phyloP scores from a whole-genome alignment of 2,113 vertebrate species.

The Panthera uncia region DNA sequence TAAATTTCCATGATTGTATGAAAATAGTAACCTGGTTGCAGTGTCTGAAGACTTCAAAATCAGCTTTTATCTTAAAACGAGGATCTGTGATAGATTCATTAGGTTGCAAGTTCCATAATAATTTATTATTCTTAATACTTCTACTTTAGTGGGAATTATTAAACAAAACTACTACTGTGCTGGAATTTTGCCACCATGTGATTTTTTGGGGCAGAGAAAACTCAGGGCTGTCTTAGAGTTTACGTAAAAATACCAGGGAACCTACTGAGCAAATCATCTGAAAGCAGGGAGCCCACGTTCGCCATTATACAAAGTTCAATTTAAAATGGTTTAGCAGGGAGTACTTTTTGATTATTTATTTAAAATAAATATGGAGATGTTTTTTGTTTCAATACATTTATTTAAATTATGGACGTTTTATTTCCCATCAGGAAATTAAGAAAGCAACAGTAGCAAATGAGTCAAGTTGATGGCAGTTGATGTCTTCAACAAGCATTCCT shows the following conservation, averaged over 20 bases:
- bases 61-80: conserved; percentile 64
- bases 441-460: conserved; percentile 24
- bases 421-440: not conserved
- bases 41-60: conserved; percentile 71
- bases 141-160: conserved; percentile 27
- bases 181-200: conserved; percentile 49
- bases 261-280: not conserved
- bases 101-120: conserved; percentile 32
- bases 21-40: conserved; percentile 74
- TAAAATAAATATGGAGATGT: conserved; percentile 13
- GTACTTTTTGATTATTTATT: conserved; percentile 22
- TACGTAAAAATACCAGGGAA: not conserved
- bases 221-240: conserved; percentile 41
- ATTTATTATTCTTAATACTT: conserved; percentile 48
- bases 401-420: conserved; percentile 52
- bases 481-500: not conserved
- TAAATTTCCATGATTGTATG: conserved; percentile 74
- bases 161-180: conserved; percentile 14
- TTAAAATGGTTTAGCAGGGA: not conserved
- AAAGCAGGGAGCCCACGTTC: not conserved
- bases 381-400: not conserved
- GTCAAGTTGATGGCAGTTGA: not conserved
- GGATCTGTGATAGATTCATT: conserved; percentile 45
- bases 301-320: not conserved
- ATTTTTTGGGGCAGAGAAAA: not conserved